Conservation (phyloP, 2,113 vertebrate genomes). For the Gadus macrocephalus region DNA sequence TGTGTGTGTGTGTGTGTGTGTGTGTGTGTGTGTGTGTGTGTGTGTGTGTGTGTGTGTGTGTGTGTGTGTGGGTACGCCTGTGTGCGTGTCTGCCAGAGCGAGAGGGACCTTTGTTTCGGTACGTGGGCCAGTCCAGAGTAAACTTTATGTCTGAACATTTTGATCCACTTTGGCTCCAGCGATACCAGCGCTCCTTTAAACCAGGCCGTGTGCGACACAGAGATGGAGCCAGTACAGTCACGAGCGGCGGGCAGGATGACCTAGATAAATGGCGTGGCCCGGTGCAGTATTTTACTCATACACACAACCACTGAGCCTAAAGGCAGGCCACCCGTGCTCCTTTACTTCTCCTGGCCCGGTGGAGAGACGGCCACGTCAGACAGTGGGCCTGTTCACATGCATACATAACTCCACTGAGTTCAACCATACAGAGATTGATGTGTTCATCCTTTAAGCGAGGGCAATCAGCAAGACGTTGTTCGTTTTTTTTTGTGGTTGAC, state of each 20-base stretch:
- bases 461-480: no score
- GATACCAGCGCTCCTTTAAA: slow-evolving; percentile 31
- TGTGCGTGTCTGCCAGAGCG: slow-evolving; percentile 11
- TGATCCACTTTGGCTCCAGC: slow-evolving; percentile 9
- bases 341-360: neutral
- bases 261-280: slow-evolving; percentile 48
- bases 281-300: slow-evolving; percentile 42
- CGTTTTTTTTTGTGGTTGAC: no score
- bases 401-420: neutral
- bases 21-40: neutral
- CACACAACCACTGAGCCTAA: slow-evolving; percentile 1
- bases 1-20: neutral
- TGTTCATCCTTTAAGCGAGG: no score
- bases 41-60: neutral
- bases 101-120: slow-evolving; percentile 12
- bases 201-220: slow-evolving; percentile 50
- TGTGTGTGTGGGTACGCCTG: slow-evolving; percentile 1
- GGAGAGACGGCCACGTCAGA: slow-evolving; percentile 37
- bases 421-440: no score
- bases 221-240: slow-evolving; percentile 25
- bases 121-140: slow-evolving; percentile 1
- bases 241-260: slow-evolving; percentile 36
- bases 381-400: slow-evolving; percentile 71
- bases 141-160: neutral
- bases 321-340: slow-evolving; percentile 13